Conservation (phyloP, 2,113 vertebrate genomes). For the Varanus komodoensis region DNA sequence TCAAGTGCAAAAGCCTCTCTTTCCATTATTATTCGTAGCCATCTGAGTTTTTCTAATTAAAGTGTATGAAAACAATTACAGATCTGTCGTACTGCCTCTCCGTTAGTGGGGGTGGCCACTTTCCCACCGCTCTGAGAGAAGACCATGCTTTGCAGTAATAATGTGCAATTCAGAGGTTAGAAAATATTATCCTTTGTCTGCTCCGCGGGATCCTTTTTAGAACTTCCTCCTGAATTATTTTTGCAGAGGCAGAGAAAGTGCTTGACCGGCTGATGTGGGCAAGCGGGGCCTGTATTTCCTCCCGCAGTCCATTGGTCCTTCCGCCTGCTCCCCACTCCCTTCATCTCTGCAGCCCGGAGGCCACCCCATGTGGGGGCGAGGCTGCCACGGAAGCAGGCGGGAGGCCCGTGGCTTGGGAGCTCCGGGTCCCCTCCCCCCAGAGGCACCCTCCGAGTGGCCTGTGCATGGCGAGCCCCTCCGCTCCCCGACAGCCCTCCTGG, state of each 20-base stretch:
- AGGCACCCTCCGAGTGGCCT: background rate
- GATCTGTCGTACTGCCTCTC: conserved; percentile 82
- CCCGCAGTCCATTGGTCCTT: conserved; percentile 7
- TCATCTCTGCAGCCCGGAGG: conserved; percentile 25
- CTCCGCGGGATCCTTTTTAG: conserved; percentile 71
- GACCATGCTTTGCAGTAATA: conserved; percentile 78
- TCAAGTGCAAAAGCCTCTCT: conserved; percentile 88
- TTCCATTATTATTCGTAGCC: conserved; percentile 90
- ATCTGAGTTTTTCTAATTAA: conserved; percentile 91
- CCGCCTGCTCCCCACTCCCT: background rate
- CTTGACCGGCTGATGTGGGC: conserved; percentile 71
- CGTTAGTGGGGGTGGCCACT: conserved; percentile 78
- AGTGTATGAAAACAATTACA: conserved; percentile 90
- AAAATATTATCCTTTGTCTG: conserved; percentile 83
- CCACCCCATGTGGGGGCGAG: conserved; percentile 28
- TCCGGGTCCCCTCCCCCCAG: background rate
- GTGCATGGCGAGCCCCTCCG: background rate
- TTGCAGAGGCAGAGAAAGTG: conserved; percentile 73
- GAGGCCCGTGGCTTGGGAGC: no score
- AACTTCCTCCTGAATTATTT: conserved; percentile 78
- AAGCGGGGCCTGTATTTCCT: conserved; percentile 21
- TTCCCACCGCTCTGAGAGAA: conserved; percentile 78
- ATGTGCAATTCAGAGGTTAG: conserved; percentile 82
- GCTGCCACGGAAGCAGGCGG: background rate
- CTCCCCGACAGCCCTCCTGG: no score